Conservation (phyloP, 1,140 invertebrate genomes). For the Brachionus calyciflorus region DNA sequence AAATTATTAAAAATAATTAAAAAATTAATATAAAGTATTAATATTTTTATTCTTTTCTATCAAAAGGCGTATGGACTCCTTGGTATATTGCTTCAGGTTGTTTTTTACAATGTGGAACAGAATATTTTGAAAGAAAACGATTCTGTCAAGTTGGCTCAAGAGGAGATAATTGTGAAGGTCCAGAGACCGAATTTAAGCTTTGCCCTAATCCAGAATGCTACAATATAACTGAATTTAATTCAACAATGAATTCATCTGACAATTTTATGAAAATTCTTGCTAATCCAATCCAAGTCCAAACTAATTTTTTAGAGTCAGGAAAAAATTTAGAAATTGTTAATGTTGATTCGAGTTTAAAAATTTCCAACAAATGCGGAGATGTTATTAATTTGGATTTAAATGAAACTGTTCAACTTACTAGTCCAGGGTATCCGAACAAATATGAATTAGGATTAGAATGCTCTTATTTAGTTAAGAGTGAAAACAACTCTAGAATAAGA, state of each 20-base stretch:
- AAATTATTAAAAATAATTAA: neutral
- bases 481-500: neutral
- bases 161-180: neutral
- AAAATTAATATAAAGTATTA: too few species aligned
- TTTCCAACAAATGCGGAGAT: neutral
- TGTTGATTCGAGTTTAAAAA: neutral
- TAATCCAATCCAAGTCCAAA: too few species aligned
- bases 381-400: neutral
- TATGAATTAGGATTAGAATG: neutral
- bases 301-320: neutral
- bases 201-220: neutral
- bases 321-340: neutral
- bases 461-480: neutral
- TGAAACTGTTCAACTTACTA: neutral
- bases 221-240: slow-evolving; percentile 4
- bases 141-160: slow-evolving; percentile 4
- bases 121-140: slow-evolving; percentile 5
- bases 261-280: neutral
- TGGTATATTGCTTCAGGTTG: slow-evolving; percentile 5
- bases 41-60: too few species aligned
- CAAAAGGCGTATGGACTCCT: neutral
- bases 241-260: neutral
- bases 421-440: neutral
- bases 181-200: neutral
- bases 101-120: neutral